Conservation (phyloP, 2,888 invertebrate genomes). For the Biston betularia region DNA sequence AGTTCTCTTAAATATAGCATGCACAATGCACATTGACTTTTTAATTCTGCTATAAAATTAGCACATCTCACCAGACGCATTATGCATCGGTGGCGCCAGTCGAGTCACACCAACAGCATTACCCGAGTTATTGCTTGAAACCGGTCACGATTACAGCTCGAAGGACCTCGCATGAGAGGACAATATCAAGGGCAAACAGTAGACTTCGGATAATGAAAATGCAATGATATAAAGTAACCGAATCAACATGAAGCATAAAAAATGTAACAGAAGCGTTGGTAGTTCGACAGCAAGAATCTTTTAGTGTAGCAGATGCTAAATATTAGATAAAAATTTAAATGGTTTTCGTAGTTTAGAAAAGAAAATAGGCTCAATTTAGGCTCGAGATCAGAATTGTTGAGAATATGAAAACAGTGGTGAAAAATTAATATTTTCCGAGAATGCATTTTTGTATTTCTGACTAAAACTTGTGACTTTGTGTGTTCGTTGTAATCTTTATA, state of each 20-base stretch:
- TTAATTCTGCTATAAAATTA: conserved; percentile 9
- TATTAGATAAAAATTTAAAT: no score
- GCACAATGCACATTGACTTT: background rate
- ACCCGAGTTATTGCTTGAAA: conserved; percentile 25
- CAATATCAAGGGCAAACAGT: conserved; percentile 37
- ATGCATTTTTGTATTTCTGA: no score
- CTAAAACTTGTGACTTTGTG: no score
- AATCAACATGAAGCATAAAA: background rate
- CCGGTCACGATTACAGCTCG: conserved; percentile 25
- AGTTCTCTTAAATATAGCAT: background rate
- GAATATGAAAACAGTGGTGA: no score
- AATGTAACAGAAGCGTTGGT: no score
- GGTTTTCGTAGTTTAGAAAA: no score
- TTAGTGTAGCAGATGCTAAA: no score
- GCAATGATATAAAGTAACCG: background rate
- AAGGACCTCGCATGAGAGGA: conserved; percentile 36
- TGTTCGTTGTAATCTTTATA: no score
- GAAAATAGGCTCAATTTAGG: no score
- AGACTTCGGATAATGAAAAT: background rate
- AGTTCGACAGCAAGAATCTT: no score
- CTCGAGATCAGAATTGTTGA: no score
- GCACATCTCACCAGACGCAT: conserved; percentile 28
- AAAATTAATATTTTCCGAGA: no score
- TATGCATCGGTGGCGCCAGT: conserved; percentile 26
- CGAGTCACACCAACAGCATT: conserved; percentile 13